Evolutionary conservation across 2,888 invertebrate genomes (phyloP), one percentile per base, ranked within the genome.

Genomic region (Allophyes oxyacanthae): DNA sequence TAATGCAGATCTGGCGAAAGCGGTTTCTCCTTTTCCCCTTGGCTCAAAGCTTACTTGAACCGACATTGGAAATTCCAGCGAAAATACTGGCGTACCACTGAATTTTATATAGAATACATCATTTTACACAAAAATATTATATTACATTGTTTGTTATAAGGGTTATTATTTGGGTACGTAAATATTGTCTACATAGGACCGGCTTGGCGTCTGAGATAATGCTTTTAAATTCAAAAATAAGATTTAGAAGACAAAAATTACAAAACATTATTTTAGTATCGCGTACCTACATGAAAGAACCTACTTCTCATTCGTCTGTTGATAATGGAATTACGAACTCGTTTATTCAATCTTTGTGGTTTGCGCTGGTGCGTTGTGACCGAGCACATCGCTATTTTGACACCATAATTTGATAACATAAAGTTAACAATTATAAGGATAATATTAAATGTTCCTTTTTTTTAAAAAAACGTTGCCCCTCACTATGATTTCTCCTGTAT

Each of bases 41-140:
- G 49, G 57, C 70, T 79, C 77, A 78, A 81, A 78, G 79, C 54
- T 59, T 40, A 63, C 55, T 59, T 53, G 52, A 64, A 72, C 59
- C 66, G 70, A 77, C 73, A 77, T 79, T 80, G 70, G 71, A 78
- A 76, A 78, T 73, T 58, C 65, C 56, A 37, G 20, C 0, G 13
- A 44, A 63, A 49, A 58, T 45, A 40, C 53, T 46, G 15, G 44
- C 14, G 52, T 53, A 25, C 33, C 30, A 1, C 15, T 28, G 9
- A 40, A 44, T 48, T 32, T 34, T 60, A 11, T 48, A 42, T 45
- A 11, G 4, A 28, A 30, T 11, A 48, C 34, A 28, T 36, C 34
- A 36, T 20, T 15, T 9, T 9, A 42, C 26, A 28, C 8, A 28
- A 20, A 33, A 54, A 36, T 30, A 33, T 33, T 11, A 34, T 15